A percentile compares a stretch with the other conserved stretches of the same genome.
Conservation (phyloP, 2,888 invertebrate genomes). For the Melinaea marsaeus region DNA sequence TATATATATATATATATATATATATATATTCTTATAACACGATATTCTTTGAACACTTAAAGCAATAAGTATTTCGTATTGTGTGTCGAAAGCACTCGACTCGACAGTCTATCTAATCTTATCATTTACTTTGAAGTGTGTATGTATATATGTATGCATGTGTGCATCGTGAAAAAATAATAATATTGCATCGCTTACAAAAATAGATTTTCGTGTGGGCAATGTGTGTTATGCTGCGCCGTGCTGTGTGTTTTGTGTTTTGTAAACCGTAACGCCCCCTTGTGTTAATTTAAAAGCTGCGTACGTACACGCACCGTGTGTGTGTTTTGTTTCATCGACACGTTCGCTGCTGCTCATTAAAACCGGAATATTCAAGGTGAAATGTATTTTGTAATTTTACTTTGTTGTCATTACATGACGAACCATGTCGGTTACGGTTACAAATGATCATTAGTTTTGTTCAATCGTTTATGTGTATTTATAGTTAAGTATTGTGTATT, state of each 20-base stretch:
- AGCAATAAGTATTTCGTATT: constrained; percentile 18
- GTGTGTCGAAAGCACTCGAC: constrained; percentile 49
- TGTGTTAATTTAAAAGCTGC: neutral
- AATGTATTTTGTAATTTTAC: constrained; percentile 24
- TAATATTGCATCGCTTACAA: constrained; percentile 13
- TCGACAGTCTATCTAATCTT: constrained; percentile 26
- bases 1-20: neutral
- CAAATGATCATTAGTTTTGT: neutral
- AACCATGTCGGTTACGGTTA: neutral
- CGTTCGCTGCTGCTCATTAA: constrained; percentile 9
- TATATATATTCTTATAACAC: neutral
- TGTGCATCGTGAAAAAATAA: constrained; percentile 8
- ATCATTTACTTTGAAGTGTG: constrained; percentile 31
- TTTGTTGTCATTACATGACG: constrained; percentile 16
- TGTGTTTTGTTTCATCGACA: constrained; percentile 17
- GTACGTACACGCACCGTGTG: neutral
- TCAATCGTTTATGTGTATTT: neutral
- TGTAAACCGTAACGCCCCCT: constrained; percentile 10
- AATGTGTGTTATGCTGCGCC: constrained; percentile 8
- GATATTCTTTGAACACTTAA: neutral
- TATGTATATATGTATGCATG: constrained; percentile 23
- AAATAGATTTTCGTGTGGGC: constrained; percentile 13
- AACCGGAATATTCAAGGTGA: constrained; percentile 23
- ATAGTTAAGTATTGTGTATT: no score
- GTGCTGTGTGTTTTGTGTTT: constrained; percentile 9